Evolutionary conservation across 2,888 invertebrate genomes (phyloP).

Genomic region (Neoitamus cyanurus): DNA sequence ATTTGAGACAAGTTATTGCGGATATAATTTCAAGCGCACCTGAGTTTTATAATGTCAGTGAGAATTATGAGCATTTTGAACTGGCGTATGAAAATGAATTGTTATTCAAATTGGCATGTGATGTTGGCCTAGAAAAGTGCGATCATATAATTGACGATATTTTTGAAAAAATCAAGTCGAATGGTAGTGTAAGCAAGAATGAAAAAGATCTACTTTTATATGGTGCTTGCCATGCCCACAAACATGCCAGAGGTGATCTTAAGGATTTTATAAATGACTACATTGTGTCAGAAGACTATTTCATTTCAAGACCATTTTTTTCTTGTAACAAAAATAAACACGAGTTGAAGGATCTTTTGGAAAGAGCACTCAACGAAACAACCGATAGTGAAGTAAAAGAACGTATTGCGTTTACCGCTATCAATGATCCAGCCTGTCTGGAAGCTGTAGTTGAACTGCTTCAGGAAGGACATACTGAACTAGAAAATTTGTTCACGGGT

Average conservation of each 20-base stretch:
- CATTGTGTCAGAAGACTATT: background rate
- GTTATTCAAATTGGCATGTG: constrained; percentile 1
- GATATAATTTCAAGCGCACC: constrained; percentile 54
- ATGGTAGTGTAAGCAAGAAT: background rate
- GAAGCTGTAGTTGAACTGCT: background rate
- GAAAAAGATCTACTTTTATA: background rate
- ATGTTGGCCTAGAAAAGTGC: constrained; percentile 21
- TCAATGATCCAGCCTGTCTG: background rate
- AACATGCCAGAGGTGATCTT: background rate
- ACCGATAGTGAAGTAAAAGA: background rate
- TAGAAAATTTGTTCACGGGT: background rate
- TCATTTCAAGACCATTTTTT: background rate
- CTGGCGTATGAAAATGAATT: background rate
- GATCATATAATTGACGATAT: background rate
- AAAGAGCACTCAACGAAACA: background rate
- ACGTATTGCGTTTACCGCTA: background rate
- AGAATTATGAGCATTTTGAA: background rate
- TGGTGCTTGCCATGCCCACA: background rate
- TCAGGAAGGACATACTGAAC: background rate
- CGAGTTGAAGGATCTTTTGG: background rate
- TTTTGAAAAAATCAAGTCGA: background rate
- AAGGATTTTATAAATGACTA: background rate
- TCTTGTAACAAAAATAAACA: background rate
- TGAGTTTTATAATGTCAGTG: background rate
- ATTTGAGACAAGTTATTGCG: constrained; percentile 59